Percentiles rank a stretch among this genome's conserved stretches.
These are phyloP conservation scores for Eudasyphora cyanicolor DNA, from an alignment of 2,888 invertebrate genomes.

Conservation along the genomic window DNA sequence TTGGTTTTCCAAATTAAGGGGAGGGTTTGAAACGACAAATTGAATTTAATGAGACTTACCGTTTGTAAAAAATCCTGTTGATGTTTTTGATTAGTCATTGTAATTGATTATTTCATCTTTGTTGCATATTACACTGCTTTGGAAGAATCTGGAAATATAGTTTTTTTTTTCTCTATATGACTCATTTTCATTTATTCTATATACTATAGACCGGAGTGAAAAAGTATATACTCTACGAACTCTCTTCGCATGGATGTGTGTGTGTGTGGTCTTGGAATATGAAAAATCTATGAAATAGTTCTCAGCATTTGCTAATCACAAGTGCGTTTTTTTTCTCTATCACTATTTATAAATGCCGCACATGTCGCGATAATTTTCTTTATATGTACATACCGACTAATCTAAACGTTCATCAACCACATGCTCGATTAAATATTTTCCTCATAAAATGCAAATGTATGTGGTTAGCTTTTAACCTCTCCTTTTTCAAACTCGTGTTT, in stretches of 20 bases:
- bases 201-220: neutral
- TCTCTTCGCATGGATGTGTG: neutral
- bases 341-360: neutral
- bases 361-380: neutral
- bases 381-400: neutral
- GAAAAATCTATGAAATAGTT: neutral
- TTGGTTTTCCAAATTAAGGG: neutral
- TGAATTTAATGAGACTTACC: neutral
- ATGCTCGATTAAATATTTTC: conserved; percentile 1
- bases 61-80: neutral
- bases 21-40: neutral
- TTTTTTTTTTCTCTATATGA: neutral
- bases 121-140: neutral
- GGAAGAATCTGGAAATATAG: neutral
- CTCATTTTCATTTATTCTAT: neutral
- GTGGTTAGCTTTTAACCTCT: conserved; percentile 31
- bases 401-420: neutral
- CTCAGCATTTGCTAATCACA: neutral
- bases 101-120: too few species aligned
- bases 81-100: neutral
- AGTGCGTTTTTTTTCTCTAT: too few species aligned
- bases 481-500: conserved; percentile 16
- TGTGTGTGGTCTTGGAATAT: neutral
- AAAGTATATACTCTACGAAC: neutral
- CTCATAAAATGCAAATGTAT: conserved; percentile 3